Conservation (phyloP, 2,113 vertebrate species). For the Bostrychus sinensis region DNA sequence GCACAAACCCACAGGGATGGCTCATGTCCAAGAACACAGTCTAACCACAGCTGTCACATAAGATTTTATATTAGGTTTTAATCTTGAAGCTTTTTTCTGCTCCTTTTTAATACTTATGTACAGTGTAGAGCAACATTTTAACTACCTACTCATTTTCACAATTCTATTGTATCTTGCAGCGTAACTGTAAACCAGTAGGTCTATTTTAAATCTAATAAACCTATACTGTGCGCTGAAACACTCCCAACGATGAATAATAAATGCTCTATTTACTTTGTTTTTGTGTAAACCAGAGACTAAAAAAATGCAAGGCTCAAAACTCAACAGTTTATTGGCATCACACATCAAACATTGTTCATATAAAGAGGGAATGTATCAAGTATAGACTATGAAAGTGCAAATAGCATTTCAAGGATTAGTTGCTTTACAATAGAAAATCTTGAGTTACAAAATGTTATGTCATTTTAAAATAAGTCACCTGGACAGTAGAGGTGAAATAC, state of each 20-base stretch:
- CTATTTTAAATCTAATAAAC: no score
- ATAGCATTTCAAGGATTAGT: slow-evolving; percentile 98
- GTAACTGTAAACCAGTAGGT: no score
- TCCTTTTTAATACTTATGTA: no score
- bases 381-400: slow-evolving; percentile 99
- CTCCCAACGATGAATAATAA: no score
- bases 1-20: no score
- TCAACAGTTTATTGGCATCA: slow-evolving; percentile 88
- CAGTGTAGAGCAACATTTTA: no score
- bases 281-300: not conserved
- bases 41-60: not conserved
- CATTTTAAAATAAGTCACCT: slow-evolving; percentile 79
- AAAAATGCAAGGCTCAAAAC: slow-evolving; percentile 51
- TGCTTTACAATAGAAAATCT: slow-evolving; percentile 94
- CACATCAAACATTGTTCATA: slow-evolving; percentile 91
- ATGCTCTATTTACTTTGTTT: not conserved
- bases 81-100: no score
- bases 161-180: no score
- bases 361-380: slow-evolving; percentile 99
- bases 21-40: no score
- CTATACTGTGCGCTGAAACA: not conserved
- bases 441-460: slow-evolving; percentile 93
- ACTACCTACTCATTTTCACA: no score
- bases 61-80: no score
- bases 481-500: slow-evolving; percentile 75